Conservation (phyloP, 2,113 vertebrate genomes). For the Polypterus senegalus region DNA sequence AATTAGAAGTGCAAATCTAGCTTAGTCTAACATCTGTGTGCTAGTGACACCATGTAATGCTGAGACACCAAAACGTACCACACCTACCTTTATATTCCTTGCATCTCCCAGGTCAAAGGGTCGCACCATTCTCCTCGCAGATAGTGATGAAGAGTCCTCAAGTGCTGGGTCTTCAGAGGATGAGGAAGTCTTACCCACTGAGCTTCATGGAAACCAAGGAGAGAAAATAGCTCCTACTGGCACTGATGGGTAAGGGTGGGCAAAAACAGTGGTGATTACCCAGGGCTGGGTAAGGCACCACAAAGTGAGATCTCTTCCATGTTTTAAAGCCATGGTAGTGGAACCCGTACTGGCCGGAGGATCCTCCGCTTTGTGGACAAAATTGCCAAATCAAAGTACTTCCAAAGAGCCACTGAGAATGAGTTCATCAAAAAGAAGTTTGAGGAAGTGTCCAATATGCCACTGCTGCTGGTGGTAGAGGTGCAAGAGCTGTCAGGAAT, state of each 20-base stretch:
- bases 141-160: constrained; percentile 76
- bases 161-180: constrained; percentile 73
- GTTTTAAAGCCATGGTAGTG: constrained; percentile 23
- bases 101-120: constrained; percentile 30
- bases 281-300: accelerated
- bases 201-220: constrained; percentile 35
- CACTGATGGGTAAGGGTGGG: constrained; percentile 51
- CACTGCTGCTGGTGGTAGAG: constrained; percentile 69
- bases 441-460: constrained; percentile 77
- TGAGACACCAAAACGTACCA: too few species aligned
- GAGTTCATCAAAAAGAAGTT: constrained; percentile 84
- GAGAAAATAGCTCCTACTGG: constrained; percentile 35
- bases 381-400: constrained; percentile 77
- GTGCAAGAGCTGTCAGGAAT: constrained; percentile 68
- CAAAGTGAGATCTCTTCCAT: not conserved
- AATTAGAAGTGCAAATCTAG: too few species aligned
- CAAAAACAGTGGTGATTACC: not conserved
- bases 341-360: constrained; percentile 59
- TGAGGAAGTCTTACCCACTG: constrained; percentile 46
- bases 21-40: too few species aligned
- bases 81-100: too few species aligned
- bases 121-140: constrained; percentile 51
- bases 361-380: constrained; percentile 79
- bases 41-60: too few species aligned
- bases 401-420: constrained; percentile 74